These are phyloP conservation scores for Edolisoma coerulescens DNA, from an alignment of 2,113 vertebrate species.

Conservation along the genomic window DNA sequence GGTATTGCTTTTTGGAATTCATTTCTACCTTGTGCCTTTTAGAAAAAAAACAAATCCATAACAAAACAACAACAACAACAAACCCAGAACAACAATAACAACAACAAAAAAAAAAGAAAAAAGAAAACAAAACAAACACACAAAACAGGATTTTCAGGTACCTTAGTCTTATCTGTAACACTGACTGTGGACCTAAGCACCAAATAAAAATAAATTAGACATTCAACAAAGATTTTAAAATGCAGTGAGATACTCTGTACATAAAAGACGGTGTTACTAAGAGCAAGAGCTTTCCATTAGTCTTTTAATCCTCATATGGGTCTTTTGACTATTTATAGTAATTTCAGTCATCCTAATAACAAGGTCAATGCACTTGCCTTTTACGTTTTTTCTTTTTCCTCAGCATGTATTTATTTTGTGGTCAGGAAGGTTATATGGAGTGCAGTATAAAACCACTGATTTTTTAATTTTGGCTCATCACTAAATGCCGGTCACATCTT, in stretches of 20 bases:
- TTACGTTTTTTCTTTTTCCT: not conserved
- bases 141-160: not conserved
- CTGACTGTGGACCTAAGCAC: not conserved
- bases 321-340: not conserved
- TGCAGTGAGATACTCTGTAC: not conserved
- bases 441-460: not conserved
- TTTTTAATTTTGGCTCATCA: not conserved
- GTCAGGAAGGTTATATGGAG: not conserved
- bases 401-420: not conserved
- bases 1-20: not conserved
- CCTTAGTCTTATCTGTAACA: not conserved
- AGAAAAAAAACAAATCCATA: not conserved
- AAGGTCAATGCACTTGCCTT: not conserved
- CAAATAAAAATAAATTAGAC: not conserved
- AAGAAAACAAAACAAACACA: not conserved
- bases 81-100: not conserved
- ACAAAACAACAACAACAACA: not conserved
- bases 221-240: not conserved
- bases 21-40: not conserved
- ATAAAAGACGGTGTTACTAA: not conserved
- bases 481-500: not conserved
- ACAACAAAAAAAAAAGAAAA: no score
- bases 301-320: not conserved
- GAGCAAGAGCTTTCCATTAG: not conserved
- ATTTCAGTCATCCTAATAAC: not conserved